Percentiles rank a stretch among this genome's conserved stretches.
These are phyloP conservation scores for Rhyacichthys aspro DNA, from an alignment of 2,797 vertebrate species.

Conservation along the genomic window DNA sequence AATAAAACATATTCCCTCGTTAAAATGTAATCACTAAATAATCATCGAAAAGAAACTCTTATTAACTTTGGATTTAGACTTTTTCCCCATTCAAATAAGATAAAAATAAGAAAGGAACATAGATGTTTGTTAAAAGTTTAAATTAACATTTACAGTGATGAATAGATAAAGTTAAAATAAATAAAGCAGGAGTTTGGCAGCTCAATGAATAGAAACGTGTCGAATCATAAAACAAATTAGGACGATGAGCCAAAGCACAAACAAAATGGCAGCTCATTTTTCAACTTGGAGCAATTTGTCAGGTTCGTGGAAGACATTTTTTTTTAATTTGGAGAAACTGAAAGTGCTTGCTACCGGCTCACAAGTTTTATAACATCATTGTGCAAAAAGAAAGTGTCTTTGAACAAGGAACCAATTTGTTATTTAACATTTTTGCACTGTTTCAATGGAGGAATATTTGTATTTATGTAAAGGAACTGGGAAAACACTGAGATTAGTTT, in stretches of 20 bases:
- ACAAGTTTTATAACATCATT: neutral
- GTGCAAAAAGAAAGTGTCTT: neutral
- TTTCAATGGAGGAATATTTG: neutral
- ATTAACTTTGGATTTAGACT: constrained; percentile 27
- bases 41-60: constrained; percentile 30
- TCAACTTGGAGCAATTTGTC: constrained; percentile 1
- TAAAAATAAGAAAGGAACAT: constrained; percentile 36
- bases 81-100: constrained; percentile 21
- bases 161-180: constrained; percentile 54
- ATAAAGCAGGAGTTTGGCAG: constrained; percentile 57
- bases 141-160: constrained; percentile 53
- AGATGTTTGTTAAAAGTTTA: constrained; percentile 31
- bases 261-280: neutral
- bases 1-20: constrained; percentile 26
- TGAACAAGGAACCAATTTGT: neutral
- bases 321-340: constrained; percentile 19
- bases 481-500: neutral
- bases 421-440: neutral
- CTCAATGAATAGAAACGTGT: constrained; percentile 18
- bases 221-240: neutral
- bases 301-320: constrained; percentile 31
- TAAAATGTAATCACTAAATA: constrained; percentile 42
- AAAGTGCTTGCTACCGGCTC: constrained; percentile 43
- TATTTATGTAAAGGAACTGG: too few species aligned
- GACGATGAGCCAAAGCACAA: constrained; percentile 13